Evolutionary conservation across 2,113 vertebrate species (phyloP), one percentile per base, ranked within the genome.

Genomic region (Recurvirostra avosetta): DNA sequence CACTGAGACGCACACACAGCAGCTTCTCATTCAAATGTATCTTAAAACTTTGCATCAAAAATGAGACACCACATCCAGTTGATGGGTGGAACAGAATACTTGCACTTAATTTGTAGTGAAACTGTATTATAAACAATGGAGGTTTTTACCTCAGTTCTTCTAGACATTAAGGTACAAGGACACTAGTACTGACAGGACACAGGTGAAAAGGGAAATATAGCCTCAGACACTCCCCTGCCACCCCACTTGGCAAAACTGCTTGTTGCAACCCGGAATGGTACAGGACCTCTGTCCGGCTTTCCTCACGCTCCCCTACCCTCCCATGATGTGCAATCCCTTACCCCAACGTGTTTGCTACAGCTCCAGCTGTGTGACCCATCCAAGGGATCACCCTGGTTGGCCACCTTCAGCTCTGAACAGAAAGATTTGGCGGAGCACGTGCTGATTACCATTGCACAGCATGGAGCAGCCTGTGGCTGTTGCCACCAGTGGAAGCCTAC

Each of bases 261-360:
- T 38, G 3, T 5, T 67, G 75, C 41, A 68, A 67, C 16, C 11
- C 7, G 4, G 12, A 68, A 52, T 4, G 16, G 34, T 2, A 50
- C 11, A 29, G 43, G 6, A 72, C 22, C 27, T 85, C 30, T n/a
- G 5, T 4, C 41, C 15, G 45, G 19, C 34, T 53, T 62, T 83
- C 75, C 27, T 36, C 43, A 21, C 0, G 0, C 47, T 73, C 5
- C 27, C 26, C 10, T n/a, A 40, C 1, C 6, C 23, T 65, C 38
- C 26, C 22, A 29, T 0, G 6, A 23, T 3, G 4, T 0, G 27
- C 38, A 85, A n/a, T 4, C n/a, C 62, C 25, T 58, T 26, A 61
- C 5, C 15, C 27, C 53, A 18, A 30, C 0, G 12, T 40, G 32
- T 40, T n/a, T 47, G 41, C 43, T 12, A 8, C 26, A 32, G 27